A percentile compares a stretch with the other conserved stretches of the same genome.
Evolutionary conservation across 1,140 invertebrate genomes (phyloP).

Genomic region (Drosophila micromelanica): DNA sequence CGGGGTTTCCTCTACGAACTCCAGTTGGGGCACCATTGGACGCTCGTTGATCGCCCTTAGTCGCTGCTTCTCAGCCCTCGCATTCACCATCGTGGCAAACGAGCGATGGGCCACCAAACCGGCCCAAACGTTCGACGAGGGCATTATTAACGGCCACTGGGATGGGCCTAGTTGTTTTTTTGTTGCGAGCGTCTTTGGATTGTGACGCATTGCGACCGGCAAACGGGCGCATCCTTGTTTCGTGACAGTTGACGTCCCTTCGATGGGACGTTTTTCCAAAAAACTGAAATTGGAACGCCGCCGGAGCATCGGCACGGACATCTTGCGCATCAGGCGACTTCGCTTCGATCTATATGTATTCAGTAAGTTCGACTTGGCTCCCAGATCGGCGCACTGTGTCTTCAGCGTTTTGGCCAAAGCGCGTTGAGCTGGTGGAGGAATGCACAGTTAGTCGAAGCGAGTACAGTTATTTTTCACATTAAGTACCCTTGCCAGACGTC

Average conservation of each 20-base stretch:
- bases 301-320: slow-evolving; percentile 1
- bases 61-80: not conserved
- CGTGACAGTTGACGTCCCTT: not conserved
- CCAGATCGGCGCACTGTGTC: too few relatives aligned
- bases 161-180: not conserved
- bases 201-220: not conserved
- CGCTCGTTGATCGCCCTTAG: not conserved
- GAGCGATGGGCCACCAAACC: slow-evolving; percentile 12
- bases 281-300: slow-evolving; percentile 4
- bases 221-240: not conserved
- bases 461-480: too few relatives aligned
- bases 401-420: not conserved
- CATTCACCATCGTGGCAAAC: slow-evolving; percentile 8
- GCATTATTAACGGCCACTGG: not conserved
- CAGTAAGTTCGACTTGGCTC: too few relatives aligned
- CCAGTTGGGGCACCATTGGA: not conserved
- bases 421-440: not conserved
- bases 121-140: slow-evolving; percentile 23
- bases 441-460: too few relatives aligned
- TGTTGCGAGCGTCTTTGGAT: slow-evolving; percentile 10
- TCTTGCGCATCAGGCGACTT: slow-evolving; percentile 6
- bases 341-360: not conserved
- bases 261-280: not conserved
- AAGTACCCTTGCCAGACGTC: too few relatives aligned
- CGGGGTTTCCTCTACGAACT: too few relatives aligned